A percentile compares a stretch with the other conserved stretches of the same genome.
Evolutionary conservation across 2,113 vertebrate species (phyloP).

Genomic region (Spilogale gracilis): DNA sequence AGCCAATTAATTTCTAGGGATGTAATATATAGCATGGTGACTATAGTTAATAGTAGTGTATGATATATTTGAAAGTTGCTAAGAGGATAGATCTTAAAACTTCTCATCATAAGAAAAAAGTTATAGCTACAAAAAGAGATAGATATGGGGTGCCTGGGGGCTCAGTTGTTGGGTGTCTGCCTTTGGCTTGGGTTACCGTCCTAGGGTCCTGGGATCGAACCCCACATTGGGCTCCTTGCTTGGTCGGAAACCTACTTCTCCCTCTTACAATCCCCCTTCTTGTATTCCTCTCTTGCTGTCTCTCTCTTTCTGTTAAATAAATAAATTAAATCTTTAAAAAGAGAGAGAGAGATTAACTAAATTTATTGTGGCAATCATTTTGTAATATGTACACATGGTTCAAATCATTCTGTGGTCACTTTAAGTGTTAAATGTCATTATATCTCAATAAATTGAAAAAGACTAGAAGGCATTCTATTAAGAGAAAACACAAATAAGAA

Average conservation of each 20-base stretch:
- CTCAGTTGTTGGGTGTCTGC: no score
- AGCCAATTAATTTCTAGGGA: neutral
- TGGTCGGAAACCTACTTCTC: no score
- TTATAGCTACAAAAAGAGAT: neutral
- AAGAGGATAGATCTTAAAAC: neutral
- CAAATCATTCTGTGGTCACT: neutral
- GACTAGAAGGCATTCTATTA: neutral
- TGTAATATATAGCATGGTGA: neutral
- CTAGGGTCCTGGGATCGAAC: no score
- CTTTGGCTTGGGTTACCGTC: no score
- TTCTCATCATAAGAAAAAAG: neutral
- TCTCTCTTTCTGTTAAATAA: no score
- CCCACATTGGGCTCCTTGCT: no score
- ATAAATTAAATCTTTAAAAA: neutral
- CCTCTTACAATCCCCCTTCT: no score
- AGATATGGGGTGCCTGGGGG: neutral
- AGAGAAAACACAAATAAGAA: neutral
- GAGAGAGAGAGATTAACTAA: neutral
- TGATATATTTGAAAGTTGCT: neutral
- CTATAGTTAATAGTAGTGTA: neutral
- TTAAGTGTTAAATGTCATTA: neutral
- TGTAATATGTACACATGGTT: neutral
- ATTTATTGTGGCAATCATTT: neutral
- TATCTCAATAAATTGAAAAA: neutral
- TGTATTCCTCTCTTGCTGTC: no score